Conservation (phyloP, 2,797 vertebrate genomes). For the Neoniphon sammara region DNA sequence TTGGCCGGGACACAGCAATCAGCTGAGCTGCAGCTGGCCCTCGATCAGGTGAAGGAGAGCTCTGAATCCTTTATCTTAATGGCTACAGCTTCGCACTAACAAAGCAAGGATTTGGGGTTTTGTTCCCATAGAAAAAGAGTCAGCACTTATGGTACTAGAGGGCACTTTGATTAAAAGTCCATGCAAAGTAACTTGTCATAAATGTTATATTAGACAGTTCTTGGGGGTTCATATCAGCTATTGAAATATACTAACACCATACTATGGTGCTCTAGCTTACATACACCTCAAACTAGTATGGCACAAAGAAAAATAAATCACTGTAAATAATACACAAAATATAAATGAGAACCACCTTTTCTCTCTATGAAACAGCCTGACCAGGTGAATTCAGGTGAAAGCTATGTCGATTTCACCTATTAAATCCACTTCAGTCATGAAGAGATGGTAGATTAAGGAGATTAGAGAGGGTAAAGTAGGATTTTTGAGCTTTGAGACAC, state of each 20-base stretch:
- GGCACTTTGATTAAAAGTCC: too few species aligned
- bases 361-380: constrained; percentile 11
- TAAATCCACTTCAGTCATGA: constrained; percentile 59
- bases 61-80: neutral
- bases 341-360: neutral
- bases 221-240: neutral
- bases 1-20: constrained; percentile 84
- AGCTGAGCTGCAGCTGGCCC: constrained; percentile 83
- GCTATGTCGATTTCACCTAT: constrained; percentile 51
- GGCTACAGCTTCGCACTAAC: neutral
- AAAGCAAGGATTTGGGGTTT: neutral
- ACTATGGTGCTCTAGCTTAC: neutral
- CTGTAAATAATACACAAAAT: constrained; percentile 4
- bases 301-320: neutral
- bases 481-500: constrained; percentile 46
- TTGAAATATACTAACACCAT: neutral
- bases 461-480: constrained; percentile 59
- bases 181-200: neutral
- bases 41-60: constrained; percentile 77
- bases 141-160: too few species aligned
- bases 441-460: constrained; percentile 65
- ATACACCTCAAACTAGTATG: neutral
- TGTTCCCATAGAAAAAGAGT: too few species aligned
- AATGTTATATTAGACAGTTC: neutral
- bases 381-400: constrained; percentile 59